Conservation (phyloP, 1,140 invertebrate genomes). For the Drosophila erecta region DNA sequence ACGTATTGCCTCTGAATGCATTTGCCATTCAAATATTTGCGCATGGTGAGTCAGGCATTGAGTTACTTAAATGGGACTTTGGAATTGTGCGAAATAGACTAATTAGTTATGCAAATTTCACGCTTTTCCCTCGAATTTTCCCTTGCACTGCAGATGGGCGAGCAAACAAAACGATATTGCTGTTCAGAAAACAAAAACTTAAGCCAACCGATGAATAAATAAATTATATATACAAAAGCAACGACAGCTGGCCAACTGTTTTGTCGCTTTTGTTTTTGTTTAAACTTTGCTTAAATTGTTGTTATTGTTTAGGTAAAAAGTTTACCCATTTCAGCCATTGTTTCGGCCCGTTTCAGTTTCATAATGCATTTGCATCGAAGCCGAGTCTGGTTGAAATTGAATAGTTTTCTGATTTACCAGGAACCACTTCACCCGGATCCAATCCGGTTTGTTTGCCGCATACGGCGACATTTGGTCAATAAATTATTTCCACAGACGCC, state of each 20-base stretch:
- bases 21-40: conserved; percentile 37
- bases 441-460: conserved; percentile 43
- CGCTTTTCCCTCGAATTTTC: conserved; percentile 11
- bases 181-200: conserved; percentile 26
- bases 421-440: conserved; percentile 44
- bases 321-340: conserved; percentile 35
- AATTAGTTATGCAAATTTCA: conserved; percentile 47
- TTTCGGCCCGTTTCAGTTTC: conserved; percentile 21
- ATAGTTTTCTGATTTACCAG: conserved; percentile 39
- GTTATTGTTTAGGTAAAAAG: conserved; percentile 38
- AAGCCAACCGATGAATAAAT: conserved; percentile 19
- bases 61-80: conserved; percentile 11
- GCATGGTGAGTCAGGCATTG: conserved; percentile 22
- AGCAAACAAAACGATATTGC: conserved; percentile 14
- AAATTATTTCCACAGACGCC: conserved; percentile 45
- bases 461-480: conserved; percentile 22
- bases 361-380: conserved; percentile 16
- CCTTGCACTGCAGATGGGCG: not conserved
- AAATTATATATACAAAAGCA: conserved; percentile 41
- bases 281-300: conserved; percentile 43
- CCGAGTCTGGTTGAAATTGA: conserved; percentile 22
- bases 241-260: conserved; percentile 32
- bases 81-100: conserved; percentile 25
- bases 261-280: conserved; percentile 23
- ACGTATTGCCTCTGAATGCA: conserved; percentile 20